Conservation (phyloP, 2,113 vertebrate genomes). For the Pelobates fuscus region DNA sequence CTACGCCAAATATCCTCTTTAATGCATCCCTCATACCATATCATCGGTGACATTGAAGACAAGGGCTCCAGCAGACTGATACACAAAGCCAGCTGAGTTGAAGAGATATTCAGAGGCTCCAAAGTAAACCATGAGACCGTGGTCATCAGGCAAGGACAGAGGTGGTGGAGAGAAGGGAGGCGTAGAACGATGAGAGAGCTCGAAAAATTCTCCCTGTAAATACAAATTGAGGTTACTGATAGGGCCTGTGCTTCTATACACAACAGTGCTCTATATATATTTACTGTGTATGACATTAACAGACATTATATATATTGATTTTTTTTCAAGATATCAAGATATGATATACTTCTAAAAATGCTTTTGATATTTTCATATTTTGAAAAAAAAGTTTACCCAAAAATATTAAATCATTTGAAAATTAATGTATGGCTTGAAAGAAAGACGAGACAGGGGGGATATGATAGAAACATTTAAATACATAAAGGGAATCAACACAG, state of each 20-base stretch:
- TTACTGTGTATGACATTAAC: background rate
- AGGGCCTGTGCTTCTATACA: background rate
- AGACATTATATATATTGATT: background rate
- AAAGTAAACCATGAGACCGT: conserved; percentile 67
- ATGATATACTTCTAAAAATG: background rate
- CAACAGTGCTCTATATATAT: background rate
- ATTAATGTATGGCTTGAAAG: no score
- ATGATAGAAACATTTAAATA: no score
- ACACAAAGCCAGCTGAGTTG: conserved; percentile 63
- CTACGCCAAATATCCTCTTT: no score
- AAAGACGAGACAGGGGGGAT: no score
- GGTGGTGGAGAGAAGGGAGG: conserved; percentile 53
- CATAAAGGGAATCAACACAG: no score
- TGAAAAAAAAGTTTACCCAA: no score
- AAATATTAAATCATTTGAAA: no score
- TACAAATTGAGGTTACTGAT: background rate
- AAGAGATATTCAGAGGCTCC: conserved; percentile 70
- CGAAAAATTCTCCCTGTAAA: conserved; percentile 69
- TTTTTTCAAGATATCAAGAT: background rate
- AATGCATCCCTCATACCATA: conserved; percentile 60
- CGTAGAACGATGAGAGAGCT: background rate
- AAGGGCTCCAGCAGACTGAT: conserved; percentile 55
- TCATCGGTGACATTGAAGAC: conserved; percentile 52
- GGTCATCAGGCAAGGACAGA: conserved; percentile 47
- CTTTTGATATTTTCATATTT: background rate